phyloP scores from a whole-genome alignment of 2,888 invertebrate species.

The Lottia gigantea region DNA sequence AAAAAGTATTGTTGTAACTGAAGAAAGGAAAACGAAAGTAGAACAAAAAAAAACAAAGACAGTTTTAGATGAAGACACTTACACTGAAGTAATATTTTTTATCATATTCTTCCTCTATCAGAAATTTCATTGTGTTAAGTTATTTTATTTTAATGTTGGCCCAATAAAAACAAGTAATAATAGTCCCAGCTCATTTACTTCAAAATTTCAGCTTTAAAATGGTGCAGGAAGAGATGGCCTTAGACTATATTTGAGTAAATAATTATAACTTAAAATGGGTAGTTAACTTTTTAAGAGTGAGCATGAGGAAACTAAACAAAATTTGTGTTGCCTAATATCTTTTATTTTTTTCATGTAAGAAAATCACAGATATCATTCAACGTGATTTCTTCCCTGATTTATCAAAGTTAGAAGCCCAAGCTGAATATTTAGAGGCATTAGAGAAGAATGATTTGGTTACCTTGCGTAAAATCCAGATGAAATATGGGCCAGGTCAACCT shows the following conservation, averaged over 20 bases:
- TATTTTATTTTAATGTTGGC: neutral
- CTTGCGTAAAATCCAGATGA: slow-evolving; percentile 86
- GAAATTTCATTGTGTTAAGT: too few relatives aligned
- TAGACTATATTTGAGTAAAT: too few relatives aligned
- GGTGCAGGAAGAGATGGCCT: too few relatives aligned
- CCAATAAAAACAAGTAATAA: too few relatives aligned
- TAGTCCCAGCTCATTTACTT: too few relatives aligned
- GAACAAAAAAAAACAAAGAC: slow-evolving; percentile 28
- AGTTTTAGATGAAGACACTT: slow-evolving; percentile 56
- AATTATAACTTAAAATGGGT: too few relatives aligned
- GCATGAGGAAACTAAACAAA: too few relatives aligned
- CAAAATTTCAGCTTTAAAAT: too few relatives aligned
- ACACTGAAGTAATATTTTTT: slow-evolving; percentile 45
- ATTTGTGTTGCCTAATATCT: too few relatives aligned
- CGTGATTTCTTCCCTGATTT: slow-evolving; percentile 97
- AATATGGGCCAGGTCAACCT: slow-evolving; percentile 73
- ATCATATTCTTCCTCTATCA: too few relatives aligned
- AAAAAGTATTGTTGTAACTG: neutral
- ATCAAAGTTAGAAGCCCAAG: slow-evolving; percentile 89
- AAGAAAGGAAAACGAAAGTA: neutral
- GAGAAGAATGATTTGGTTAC: slow-evolving; percentile 89
- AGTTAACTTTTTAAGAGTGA: too few relatives aligned
- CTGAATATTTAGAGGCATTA: slow-evolving; percentile 90
- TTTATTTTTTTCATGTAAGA: slow-evolving; percentile 70
- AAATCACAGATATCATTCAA: slow-evolving; percentile 94